Base-by-base conservation (phyloP, 2,888 invertebrate species). In the Ochropacha duplaris region DNA sequence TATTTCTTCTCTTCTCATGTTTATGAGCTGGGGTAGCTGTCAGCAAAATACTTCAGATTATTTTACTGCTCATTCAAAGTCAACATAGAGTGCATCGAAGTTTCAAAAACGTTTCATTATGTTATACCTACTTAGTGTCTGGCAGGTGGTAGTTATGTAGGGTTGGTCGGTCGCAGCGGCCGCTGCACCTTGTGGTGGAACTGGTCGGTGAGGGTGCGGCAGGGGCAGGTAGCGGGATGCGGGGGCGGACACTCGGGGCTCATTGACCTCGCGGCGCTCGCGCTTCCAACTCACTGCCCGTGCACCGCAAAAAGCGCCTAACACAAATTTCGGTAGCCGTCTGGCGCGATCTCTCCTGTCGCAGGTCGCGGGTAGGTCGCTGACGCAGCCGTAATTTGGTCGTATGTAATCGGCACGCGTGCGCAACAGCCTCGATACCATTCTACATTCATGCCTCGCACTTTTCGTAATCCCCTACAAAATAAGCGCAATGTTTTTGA, bases 81-180 rank as follows among this genome's bases (percentile, higher is more conserved):
- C 66, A 72, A 68, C 66, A 64, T 65, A 57, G 63, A 61, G 65
- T 68, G 61, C 57, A 69, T 71, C 71, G 67, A 64, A 65, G 65
- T 63, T 64, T 62, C 59, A 64, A 69, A 71, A 73, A 71, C 70
- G 69, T 79, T 77, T 75, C 76, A 76, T 78, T 69, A 73, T 76
- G 74, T 76, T 84, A 88, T 89, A 88, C 79, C 77, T 74, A 79
- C 88, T 80, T 84, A 87, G 86, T 83, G 90, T 88, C 90, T 89
- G 90, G 85, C 91, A 90, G 91, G 90, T 90, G 90, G 88, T 90
- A 90, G 83, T 78, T 90, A 90, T 89, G 86, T 90, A 86, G 88
- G 88, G 89, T 83, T 84, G 88, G 88, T 84, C 81, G 83, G 79
- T 79, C 79, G 81, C 79, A 68, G 85, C 83, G 87, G 87, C 74